Conservation (phyloP, 2,888 invertebrate species). For the Entomobrya multifasciata region DNA sequence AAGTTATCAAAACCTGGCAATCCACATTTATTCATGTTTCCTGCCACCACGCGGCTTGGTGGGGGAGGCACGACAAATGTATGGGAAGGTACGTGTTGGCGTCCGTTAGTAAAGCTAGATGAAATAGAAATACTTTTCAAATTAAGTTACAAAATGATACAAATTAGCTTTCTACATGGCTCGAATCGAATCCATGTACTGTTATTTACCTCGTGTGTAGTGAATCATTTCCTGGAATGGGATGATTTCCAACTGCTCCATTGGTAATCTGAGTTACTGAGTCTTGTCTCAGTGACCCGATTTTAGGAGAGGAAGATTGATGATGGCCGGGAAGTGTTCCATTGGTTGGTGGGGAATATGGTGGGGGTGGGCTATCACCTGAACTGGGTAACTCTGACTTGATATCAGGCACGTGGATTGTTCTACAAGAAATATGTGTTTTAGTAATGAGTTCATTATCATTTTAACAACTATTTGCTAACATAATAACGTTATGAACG, state of each 20-base stretch:
- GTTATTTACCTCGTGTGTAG: conserved; percentile 74
- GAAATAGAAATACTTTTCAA: too few species aligned
- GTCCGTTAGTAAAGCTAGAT: conserved; percentile 76
- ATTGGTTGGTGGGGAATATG: conserved; percentile 81
- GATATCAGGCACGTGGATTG: conserved; percentile 63
- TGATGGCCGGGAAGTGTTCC: conserved; percentile 41
- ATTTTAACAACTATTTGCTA: too few species aligned
- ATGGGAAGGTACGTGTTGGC: conserved; percentile 68
- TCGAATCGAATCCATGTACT: too few species aligned
- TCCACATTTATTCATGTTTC: conserved; percentile 74
- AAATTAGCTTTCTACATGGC: too few species aligned
- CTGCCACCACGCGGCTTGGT: conserved; percentile 72
- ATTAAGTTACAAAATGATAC: too few species aligned
- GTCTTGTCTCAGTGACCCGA: conserved; percentile 72
- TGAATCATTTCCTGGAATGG: conserved; percentile 54
- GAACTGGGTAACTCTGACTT: conserved; percentile 75
- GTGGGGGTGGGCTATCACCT: conserved; percentile 82
- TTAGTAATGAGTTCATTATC: not conserved
- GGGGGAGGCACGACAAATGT: conserved; percentile 75
- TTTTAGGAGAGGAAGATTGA: conserved; percentile 62
- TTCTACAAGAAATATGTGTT: conserved; percentile 34
- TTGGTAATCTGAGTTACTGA: conserved; percentile 73
- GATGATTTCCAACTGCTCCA: conserved; percentile 46
- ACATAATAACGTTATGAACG: not conserved
- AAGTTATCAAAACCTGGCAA: conserved; percentile 73